phyloP scores from a whole-genome alignment of 2,888 invertebrate genomes.

The Clostera curtula region DNA sequence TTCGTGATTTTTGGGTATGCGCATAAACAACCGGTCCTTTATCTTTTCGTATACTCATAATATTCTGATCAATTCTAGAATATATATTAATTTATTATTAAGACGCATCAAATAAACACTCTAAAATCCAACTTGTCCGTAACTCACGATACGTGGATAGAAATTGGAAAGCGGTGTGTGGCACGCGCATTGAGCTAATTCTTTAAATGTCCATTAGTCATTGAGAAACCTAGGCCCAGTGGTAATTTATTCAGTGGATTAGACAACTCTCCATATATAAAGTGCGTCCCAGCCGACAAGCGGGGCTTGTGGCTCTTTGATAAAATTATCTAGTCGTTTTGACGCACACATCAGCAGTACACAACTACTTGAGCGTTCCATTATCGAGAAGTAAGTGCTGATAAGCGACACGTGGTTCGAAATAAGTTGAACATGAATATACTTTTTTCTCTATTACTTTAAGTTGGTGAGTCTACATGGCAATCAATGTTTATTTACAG shows the following conservation, averaged over 20 bases:
- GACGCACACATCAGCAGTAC: conserved; percentile 18
- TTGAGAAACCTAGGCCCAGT: conserved; percentile 60
- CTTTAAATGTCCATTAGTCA: conserved; percentile 57
- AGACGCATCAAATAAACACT: too few relatives aligned
- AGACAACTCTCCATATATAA: conserved; percentile 66
- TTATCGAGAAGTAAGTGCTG: too few relatives aligned
- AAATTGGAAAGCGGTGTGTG: conserved; percentile 47
- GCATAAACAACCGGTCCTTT: too few relatives aligned
- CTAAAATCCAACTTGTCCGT: conserved; percentile 1
- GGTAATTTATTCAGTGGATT: conserved; percentile 63
- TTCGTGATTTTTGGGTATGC: too few relatives aligned
- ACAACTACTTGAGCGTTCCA: conserved; percentile 14
- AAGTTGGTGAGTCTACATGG: conserved; percentile 27
- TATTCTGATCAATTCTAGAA: too few relatives aligned
- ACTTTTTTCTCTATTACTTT: conserved; percentile 34
- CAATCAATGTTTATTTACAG: too few relatives aligned
- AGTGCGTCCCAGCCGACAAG: conserved; percentile 48
- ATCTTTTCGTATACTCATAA: too few relatives aligned
- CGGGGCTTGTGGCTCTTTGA: conserved; percentile 33
- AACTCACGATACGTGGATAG: conserved; percentile 11
- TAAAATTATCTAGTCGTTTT: conserved; percentile 54
- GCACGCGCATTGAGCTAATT: conserved; percentile 48
- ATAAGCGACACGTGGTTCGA: too few relatives aligned
- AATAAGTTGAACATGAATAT: conserved; percentile 25
- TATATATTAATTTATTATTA: neutral